Percentiles rank a stretch among this genome's conserved stretches.
phyloP scores from a whole-genome alignment of 2,797 vertebrate genomes.

The Gephyroberyx darwinii region DNA sequence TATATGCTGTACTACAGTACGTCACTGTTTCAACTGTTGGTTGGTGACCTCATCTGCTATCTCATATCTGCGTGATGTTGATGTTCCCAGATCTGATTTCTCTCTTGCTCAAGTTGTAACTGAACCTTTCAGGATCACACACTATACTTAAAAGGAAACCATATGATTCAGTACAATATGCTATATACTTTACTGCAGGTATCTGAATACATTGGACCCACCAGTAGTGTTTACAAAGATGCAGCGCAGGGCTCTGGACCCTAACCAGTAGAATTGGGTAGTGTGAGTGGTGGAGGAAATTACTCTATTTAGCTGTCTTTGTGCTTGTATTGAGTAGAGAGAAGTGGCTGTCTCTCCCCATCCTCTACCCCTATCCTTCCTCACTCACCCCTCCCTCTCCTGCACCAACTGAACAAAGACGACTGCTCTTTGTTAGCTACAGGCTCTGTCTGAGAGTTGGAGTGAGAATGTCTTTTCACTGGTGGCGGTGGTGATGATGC shows the following conservation, averaged over 20 bases:
- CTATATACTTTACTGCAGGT: not conserved
- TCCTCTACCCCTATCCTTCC: constrained; percentile 58
- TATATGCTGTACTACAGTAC: not conserved
- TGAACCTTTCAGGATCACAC: too few relatives aligned
- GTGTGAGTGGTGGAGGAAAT: constrained; percentile 39
- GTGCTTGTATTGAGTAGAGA: constrained; percentile 42
- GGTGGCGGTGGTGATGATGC: constrained; percentile 44
- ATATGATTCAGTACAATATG: not conserved
- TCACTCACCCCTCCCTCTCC: constrained; percentile 60
- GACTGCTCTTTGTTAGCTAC: constrained; percentile 76
- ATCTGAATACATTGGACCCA: not conserved
- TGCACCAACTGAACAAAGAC: constrained; percentile 76
- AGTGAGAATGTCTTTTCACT: constrained; percentile 54
- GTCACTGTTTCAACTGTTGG: not conserved
- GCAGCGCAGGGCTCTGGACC: constrained; percentile 12
- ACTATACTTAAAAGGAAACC: not conserved
- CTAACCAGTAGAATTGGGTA: constrained; percentile 7
- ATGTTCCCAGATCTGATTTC: not conserved
- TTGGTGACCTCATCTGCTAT: not conserved
- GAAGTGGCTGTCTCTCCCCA: constrained; percentile 60
- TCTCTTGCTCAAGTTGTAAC: not conserved
- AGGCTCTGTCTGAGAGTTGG: constrained; percentile 56
- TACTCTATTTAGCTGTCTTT: constrained; percentile 56
- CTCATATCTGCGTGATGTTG: not conserved
- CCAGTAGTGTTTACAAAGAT: constrained; percentile 7